Percentiles rank a stretch among this genome's conserved stretches.
These are phyloP conservation scores for Altica lythri DNA, from an alignment of 2,888 invertebrate species.

Conservation along the genomic window DNA sequence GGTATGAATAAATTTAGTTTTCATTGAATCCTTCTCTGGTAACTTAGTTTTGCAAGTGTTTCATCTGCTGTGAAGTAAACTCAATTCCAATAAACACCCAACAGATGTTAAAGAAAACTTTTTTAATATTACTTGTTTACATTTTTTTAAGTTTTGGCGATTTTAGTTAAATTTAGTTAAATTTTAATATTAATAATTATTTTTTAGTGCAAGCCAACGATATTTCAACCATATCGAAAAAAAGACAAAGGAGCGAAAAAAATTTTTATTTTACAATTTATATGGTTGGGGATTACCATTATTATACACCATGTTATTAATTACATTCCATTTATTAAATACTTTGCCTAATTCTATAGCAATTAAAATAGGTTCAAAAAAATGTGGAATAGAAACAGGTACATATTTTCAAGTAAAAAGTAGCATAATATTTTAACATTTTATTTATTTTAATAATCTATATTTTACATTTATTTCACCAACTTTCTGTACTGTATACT, in stretches of 20 bases:
- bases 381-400: conserved; percentile 39
- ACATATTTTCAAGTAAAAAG: no score
- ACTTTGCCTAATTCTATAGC: conserved; percentile 47
- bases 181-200: neutral
- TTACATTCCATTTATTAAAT: conserved; percentile 61
- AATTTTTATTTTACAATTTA: conserved; percentile 69
- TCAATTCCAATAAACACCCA: no score
- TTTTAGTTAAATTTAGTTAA: neutral
- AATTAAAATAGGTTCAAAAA: conserved; percentile 35
- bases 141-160: neutral
- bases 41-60: no score
- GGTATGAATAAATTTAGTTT: no score
- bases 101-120: no score
- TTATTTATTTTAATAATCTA: no score
- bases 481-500: no score
- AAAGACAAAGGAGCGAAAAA: conserved; percentile 57
- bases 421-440: no score
- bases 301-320: conserved; percentile 61
- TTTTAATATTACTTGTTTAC: no score
- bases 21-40: no score
- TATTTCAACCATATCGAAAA: conserved; percentile 22
- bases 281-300: conserved; percentile 74
- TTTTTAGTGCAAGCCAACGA: conserved; percentile 27
- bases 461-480: no score
- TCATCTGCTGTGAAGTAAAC: no score